A percentile compares a stretch with the other conserved stretches of the same genome.
Evolutionary conservation across 2,888 invertebrate species (phyloP).

Genomic region (Pseudoips prasinana): DNA sequence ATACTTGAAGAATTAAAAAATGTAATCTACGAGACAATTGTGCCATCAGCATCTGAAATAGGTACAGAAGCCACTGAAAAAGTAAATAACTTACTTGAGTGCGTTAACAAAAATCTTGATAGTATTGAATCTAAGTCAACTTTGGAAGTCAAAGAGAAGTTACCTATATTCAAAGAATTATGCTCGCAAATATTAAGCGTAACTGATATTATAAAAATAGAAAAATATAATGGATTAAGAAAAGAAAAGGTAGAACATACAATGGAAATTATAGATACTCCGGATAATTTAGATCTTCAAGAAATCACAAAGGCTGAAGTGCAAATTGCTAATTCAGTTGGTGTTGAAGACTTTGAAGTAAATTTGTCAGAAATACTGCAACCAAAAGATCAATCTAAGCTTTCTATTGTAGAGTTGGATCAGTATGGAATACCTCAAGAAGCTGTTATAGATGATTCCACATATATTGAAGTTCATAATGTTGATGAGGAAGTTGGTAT

Average conservation of each 20-base stretch:
- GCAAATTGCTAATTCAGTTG: too few relatives aligned
- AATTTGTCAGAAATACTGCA: too few relatives aligned
- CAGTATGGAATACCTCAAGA: too few relatives aligned
- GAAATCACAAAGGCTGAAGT: too few relatives aligned
- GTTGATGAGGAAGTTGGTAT: constrained; percentile 13
- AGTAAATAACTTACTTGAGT: constrained; percentile 29
- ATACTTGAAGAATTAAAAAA: constrained; percentile 57
- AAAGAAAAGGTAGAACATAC: neutral
- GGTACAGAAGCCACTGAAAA: constrained; percentile 25
- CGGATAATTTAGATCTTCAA: neutral
- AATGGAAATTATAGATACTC: neutral
- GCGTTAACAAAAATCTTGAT: constrained; percentile 35
- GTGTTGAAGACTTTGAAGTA: too few relatives aligned
- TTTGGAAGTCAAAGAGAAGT: constrained; percentile 69
- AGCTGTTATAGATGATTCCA: too few relatives aligned
- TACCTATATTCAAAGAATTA: constrained; percentile 63
- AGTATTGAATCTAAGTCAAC: constrained; percentile 49
- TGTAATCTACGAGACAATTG: constrained; percentile 39
- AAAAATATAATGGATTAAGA: constrained; percentile 6
- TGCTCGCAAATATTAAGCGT: constrained; percentile 38
- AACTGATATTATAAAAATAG: constrained; percentile 29
- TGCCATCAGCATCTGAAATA: constrained; percentile 28
- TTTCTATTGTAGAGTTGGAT: too few relatives aligned
- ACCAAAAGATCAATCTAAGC: too few relatives aligned
- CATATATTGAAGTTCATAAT: too few relatives aligned